Percentiles rank a stretch among this genome's conserved stretches.
Conservation (phyloP, 2,113 vertebrate species). For the Aphyosemion australe region DNA sequence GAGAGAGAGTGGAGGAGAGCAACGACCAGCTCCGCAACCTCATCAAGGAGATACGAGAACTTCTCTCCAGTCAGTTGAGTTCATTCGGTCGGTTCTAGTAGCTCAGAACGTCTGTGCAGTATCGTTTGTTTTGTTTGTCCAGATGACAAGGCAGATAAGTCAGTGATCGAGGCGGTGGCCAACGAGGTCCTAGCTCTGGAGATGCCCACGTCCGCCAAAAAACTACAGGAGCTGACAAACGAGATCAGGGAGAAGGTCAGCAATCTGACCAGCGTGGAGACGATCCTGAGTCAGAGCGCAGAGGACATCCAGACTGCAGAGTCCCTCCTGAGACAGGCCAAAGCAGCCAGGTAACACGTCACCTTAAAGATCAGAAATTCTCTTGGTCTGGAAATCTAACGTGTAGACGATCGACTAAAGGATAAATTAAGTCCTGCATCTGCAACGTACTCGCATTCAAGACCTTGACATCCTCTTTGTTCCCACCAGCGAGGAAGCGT, state of each 20-base stretch:
- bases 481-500: constrained; percentile 80
- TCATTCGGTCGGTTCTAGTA: no score
- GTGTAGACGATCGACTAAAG: no score
- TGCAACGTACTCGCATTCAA: no score
- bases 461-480: background rate
- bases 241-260: constrained; percentile 89
- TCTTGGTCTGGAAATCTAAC: no score
- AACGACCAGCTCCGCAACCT: constrained; percentile 90
- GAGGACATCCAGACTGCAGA: constrained; percentile 86
- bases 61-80: constrained; percentile 85
- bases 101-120: no score
- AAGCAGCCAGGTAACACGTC: constrained; percentile 80
- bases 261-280: constrained; percentile 89
- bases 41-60: constrained; percentile 93
- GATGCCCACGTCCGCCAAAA: constrained; percentile 88
- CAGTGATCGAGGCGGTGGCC: constrained; percentile 91
- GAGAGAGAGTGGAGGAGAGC: constrained; percentile 88
- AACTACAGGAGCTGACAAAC: constrained; percentile 86
- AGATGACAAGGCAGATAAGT: constrained; percentile 89
- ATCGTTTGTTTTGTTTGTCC: background rate
- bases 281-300: constrained; percentile 88
- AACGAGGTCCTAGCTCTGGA: constrained; percentile 91
- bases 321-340: constrained; percentile 85
- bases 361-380: no score
- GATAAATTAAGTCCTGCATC: no score